Evolutionary conservation across 2,113 vertebrate species (phyloP).

Genomic region (Grallaria varia): DNA sequence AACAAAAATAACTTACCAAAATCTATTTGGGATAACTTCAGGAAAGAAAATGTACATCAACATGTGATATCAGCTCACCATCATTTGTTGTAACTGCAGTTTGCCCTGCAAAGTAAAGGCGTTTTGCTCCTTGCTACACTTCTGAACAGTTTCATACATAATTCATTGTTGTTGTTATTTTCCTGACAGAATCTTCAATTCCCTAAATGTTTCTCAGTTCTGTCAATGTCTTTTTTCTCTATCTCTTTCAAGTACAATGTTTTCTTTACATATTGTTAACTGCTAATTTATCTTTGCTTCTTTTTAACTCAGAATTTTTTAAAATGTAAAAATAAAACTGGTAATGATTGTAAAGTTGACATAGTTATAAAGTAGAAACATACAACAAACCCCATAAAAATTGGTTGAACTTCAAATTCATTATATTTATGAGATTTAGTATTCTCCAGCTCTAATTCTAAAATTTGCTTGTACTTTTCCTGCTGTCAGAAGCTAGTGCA

Average conservation of each 20-base stretch:
- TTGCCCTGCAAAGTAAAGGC: not conserved
- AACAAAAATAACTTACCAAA: not conserved
- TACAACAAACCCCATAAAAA: not conserved
- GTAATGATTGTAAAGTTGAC: not conserved
- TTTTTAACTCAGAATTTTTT: not conserved
- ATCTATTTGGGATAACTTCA: not conserved
- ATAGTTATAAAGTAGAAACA: not conserved
- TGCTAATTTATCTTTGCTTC: not conserved
- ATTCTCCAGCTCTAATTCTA: not conserved
- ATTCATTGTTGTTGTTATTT: not conserved
- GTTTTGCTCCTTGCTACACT: not conserved
- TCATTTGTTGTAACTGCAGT: not conserved
- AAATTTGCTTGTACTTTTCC: not conserved
- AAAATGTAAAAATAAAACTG: not conserved
- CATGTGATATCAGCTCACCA: not conserved
- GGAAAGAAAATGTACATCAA: not conserved
- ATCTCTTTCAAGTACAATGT: not conserved
- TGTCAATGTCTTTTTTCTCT: not conserved
- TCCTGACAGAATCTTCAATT: not conserved
- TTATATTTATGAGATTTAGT: not conserved
- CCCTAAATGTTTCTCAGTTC: not conserved
- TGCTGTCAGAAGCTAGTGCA: not conserved
- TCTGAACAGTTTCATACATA: not conserved
- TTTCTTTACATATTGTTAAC: not conserved
- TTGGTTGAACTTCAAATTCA: not conserved